Conservation (phyloP, 2,113 vertebrate species). For the Barnardius zonarius region DNA sequence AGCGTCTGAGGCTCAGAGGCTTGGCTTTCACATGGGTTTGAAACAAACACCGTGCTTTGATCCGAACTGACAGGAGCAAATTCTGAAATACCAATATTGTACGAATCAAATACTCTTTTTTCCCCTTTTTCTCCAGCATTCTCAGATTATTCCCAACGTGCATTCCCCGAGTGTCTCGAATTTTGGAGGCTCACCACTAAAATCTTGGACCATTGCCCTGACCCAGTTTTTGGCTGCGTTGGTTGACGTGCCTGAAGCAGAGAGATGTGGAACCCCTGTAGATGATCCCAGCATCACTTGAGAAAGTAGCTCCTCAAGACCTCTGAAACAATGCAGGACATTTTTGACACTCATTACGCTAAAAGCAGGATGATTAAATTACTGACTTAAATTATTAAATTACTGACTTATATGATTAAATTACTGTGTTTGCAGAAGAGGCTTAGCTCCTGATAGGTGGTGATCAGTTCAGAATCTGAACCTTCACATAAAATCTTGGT, state of each 20-base stretch:
- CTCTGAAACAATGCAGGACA: not conserved
- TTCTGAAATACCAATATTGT: not conserved
- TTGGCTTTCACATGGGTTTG: not conserved
- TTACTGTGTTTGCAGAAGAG: not conserved
- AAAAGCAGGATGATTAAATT: not conserved
- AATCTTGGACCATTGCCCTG: slow-evolving; percentile 10
- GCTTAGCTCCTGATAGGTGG: not conserved
- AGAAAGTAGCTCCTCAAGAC: not conserved
- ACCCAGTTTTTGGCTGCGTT: slow-evolving; percentile 45
- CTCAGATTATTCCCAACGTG: not conserved
- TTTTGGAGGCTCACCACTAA: slow-evolving; percentile 64
- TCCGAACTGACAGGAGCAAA: not conserved
- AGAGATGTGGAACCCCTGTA: not conserved
- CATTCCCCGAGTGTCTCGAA: slow-evolving; percentile 48
- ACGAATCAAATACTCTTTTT: not conserved
- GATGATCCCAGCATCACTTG: not conserved
- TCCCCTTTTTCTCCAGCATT: not conserved
- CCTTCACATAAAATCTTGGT: not conserved
- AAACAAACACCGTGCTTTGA: not conserved
- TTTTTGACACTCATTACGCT: not conserved
- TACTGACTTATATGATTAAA: not conserved
- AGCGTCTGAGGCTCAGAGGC: not conserved
- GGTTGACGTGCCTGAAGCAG: not conserved
- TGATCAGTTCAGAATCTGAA: not conserved
- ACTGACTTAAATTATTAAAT: not conserved